These are phyloP conservation scores for Molorchus minor DNA, from an alignment of 2,888 invertebrate species.

Conservation along the genomic window DNA sequence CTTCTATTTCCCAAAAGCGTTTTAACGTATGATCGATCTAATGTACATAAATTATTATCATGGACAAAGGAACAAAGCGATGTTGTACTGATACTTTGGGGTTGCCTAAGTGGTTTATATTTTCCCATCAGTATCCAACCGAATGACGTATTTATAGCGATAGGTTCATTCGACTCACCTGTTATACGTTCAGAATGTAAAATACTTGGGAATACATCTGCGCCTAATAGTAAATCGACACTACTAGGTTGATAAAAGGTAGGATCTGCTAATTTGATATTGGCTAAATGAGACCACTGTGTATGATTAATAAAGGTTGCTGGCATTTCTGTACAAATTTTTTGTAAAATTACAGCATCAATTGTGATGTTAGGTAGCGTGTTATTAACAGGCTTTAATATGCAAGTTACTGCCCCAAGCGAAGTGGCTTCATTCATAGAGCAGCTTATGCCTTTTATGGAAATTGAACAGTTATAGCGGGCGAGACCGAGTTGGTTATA, in stretches of 20 bases:
- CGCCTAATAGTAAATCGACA: constrained; percentile 8
- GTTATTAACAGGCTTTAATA: not conserved
- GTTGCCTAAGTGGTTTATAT: not conserved
- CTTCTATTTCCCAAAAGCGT: too few relatives aligned
- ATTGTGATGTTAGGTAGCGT: not conserved
- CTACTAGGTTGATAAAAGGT: not conserved
- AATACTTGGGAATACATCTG: constrained; percentile 11
- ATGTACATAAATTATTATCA: too few relatives aligned
- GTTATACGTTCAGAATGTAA: not conserved
- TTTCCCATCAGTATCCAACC: not conserved
- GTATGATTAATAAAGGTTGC: not conserved
- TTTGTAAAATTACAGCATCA: constrained; percentile 3
- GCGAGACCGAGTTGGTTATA: not conserved
- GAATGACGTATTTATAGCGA: constrained; percentile 2
- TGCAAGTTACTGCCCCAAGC: not conserved
- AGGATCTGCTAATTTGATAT: constrained; percentile 5
- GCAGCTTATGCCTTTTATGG: constrained; percentile 1
- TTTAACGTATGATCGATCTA: too few relatives aligned
- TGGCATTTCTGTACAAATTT: constrained; percentile 2
- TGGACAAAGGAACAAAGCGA: too few relatives aligned
- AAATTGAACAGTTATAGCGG: not conserved
- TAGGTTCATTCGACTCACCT: constrained; percentile 1
- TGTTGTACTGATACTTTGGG: not conserved
- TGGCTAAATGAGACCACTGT: constrained; percentile 5
- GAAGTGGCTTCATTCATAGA: not conserved